Evolutionary conservation across 2,797 vertebrate species (phyloP), one percentile per base, ranked within the genome.

Genomic region (Gymnopithys bicolor): DNA sequence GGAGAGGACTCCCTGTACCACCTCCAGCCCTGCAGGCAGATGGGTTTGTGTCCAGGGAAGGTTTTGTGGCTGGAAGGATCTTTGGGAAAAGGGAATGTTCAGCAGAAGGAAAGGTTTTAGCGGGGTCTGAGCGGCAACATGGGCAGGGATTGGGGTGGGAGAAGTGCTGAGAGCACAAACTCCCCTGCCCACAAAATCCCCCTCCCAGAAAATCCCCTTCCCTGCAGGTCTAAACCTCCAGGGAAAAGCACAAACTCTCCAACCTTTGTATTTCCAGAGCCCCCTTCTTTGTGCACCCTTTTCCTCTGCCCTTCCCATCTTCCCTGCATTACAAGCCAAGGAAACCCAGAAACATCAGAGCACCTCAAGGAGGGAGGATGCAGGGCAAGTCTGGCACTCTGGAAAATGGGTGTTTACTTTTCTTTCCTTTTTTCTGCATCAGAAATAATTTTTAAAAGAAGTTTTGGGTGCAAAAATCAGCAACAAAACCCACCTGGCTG

Each of bases 81-180:
- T 27, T 80, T 23, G n/a, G 45, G 76, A 6, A 21, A 45, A n/a
- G 28, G 39, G 59, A 73, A 5, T 25, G 58, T 13, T 53, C 22
- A 13, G 69, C 49, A 33, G 56, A 39, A 33, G 32, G 4, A 10
- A 73, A 32, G 2, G 2, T 35, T 55, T 43, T 5, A 48, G 15
- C 15, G 1, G 0, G 56, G 4, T 43, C 49, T 4, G 8, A 62
- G 55, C 3, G 0, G 62, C 19, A 2, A 23, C 1, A 0, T 2
- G 13, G 63, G n/a, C 1, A 33, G 41, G 39, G 66, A 6, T 1
- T 4, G 30, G 18, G 59, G 2, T 52, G 13, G 55, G n/a, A 43
- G 8, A 69, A 30, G 6, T 1, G 22, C 13, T 17, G 33, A 19
- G 19, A 70, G 66, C 33, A 68, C 37, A 16, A 51, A 74, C 1